phyloP scores from a whole-genome alignment of 1,140 invertebrate genomes.

The Lasaia peninsularis region DNA sequence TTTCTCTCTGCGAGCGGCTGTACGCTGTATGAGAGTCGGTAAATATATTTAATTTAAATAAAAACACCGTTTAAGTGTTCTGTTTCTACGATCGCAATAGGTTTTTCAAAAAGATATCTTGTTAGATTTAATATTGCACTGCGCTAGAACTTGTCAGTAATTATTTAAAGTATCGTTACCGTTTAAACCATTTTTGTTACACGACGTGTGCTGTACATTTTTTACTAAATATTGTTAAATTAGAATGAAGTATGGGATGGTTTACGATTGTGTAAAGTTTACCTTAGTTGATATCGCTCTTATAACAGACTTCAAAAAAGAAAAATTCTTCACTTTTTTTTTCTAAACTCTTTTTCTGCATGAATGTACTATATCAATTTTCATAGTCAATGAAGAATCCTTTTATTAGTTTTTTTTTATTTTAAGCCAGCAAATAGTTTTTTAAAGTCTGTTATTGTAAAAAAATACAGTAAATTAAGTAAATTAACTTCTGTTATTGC shows the following conservation, averaged over 20 bases:
- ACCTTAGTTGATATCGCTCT: neutral
- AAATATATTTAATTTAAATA: conserved; percentile 20
- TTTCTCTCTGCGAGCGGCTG: conserved; percentile 29
- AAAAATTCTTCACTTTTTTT: neutral
- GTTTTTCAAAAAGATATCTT: conserved; percentile 1
- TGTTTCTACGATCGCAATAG: conserved; percentile 4
- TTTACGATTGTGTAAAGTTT: conserved; percentile 2
- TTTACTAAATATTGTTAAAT: conserved; percentile 10
- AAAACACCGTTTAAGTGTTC: conserved; percentile 5
- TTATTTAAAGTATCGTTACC: conserved; percentile 9
- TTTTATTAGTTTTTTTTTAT: neutral
- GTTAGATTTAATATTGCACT: conserved; percentile 4
- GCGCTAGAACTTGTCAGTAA: conserved; percentile 6
- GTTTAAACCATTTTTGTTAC: conserved; percentile 10
- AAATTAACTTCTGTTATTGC: neutral
- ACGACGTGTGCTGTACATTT: neutral
- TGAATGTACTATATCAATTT: neutral
- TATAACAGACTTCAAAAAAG: conserved; percentile 12
- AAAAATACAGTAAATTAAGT: neutral
- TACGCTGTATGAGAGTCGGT: conserved; percentile 26
- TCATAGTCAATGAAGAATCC: neutral
- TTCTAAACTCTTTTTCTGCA: neutral
- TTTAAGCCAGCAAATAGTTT: neutral
- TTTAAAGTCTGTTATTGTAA: conserved; percentile 10
- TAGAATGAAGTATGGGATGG: conserved; percentile 1